These are phyloP conservation scores for Sycophaga agraensis DNA, from an alignment of 1,140 invertebrate genomes.

Conservation along the genomic window DNA sequence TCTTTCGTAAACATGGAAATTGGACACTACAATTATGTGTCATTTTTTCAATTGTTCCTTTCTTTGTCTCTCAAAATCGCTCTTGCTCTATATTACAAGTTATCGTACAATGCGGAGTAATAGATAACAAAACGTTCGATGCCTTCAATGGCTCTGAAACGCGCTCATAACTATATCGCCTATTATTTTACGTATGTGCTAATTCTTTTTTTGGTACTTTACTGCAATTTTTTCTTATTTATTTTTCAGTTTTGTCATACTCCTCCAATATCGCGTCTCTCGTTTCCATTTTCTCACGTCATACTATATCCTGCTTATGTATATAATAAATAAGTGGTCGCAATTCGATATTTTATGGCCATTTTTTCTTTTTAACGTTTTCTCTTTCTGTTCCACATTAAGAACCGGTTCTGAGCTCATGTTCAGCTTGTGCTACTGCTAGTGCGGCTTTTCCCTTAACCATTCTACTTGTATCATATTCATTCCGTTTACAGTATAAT, in stretches of 20 bases:
- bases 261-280: not conserved
- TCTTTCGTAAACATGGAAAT: slow-evolving; percentile 1
- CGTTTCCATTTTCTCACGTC: not conserved
- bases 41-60: not conserved
- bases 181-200: slow-evolving; percentile 10
- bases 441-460: no score
- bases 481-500: slow-evolving; percentile 13
- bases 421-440: no score
- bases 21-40: not conserved
- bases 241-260: slow-evolving; percentile 6
- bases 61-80: not conserved
- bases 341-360: slow-evolving; percentile 18
- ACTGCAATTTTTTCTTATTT: slow-evolving; percentile 10
- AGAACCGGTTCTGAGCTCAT: no score
- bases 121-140: slow-evolving; percentile 24
- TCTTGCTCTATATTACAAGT: slow-evolving; percentile 19
- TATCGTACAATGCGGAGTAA: slow-evolving; percentile 22
- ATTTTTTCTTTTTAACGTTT: not conserved
- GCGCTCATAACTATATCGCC: slow-evolving; percentile 14
- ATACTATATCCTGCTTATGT: not conserved
- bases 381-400: not conserved
- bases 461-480: slow-evolving; percentile 2
- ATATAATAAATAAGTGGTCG: slow-evolving; percentile 5
- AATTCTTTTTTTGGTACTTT: slow-evolving; percentile 14
- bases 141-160: slow-evolving; percentile 13